Conservation (phyloP, 1,140 invertebrate genomes). For the Phenacoccus solenopsis region DNA sequence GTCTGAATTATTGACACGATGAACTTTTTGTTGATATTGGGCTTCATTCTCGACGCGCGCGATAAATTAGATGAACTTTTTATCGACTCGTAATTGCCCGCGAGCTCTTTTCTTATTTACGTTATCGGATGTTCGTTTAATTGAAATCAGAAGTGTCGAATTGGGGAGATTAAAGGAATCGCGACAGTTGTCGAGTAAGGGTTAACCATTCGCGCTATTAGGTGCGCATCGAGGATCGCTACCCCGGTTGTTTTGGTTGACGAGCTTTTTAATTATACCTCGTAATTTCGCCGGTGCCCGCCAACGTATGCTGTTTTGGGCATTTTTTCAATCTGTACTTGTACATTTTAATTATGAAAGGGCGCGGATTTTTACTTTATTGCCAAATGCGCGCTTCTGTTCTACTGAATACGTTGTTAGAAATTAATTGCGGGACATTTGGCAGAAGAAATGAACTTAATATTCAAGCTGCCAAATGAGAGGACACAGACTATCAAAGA, state of each 20-base stretch:
- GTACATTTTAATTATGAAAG: background rate
- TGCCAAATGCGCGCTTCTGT: background rate
- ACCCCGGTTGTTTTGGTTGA: background rate
- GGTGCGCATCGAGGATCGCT: too few relatives aligned
- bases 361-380: background rate
- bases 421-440: conserved; percentile 13
- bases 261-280: too few relatives aligned
- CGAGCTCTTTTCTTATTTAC: background rate
- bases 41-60: background rate
- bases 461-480: conserved; percentile 14
- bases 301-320: background rate
- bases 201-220: too few relatives aligned
- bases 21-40: conserved; percentile 17
- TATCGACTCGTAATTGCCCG: background rate
- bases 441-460: conserved; percentile 7
- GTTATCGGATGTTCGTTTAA: background rate
- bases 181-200: too few relatives aligned
- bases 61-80: conserved; percentile 8
- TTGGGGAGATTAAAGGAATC: too few relatives aligned
- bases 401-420: background rate
- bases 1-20: conserved; percentile 17
- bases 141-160: background rate
- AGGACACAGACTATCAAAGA: conserved; percentile 7
- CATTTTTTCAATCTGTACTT: background rate
- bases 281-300: too few relatives aligned